Evolutionary conservation across 2,113 vertebrate species (phyloP).

Genomic region (Pelvicachromis taeniatus): DNA sequence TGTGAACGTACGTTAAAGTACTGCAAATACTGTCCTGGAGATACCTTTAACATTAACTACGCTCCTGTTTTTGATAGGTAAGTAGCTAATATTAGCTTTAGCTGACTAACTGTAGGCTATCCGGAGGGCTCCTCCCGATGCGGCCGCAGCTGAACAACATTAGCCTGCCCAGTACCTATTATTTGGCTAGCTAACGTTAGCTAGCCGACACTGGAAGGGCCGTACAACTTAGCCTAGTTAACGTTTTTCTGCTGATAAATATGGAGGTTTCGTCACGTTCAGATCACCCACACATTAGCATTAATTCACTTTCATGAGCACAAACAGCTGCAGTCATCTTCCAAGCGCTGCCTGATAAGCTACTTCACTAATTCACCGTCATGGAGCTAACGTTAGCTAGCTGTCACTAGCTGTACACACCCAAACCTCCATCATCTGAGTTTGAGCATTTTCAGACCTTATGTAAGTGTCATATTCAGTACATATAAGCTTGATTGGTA

Average conservation of each 20-base stretch:
- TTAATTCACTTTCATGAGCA: neutral
- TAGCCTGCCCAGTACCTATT: conserved; percentile 7
- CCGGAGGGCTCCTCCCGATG: conserved; percentile 49
- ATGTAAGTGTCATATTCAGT: neutral
- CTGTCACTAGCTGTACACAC: conserved; percentile 69
- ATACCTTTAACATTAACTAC: neutral
- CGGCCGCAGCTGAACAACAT: conserved; percentile 21
- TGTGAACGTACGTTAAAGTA: neutral
- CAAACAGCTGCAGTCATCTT: neutral
- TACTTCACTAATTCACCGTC: neutral
- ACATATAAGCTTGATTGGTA: fast-evolving
- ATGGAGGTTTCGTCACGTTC: neutral
- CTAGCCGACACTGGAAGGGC: conserved; percentile 16
- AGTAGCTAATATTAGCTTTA: conserved; percentile 15
- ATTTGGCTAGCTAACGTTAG: conserved; percentile 11
- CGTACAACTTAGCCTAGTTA: conserved; percentile 4
- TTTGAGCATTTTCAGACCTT: neutral
- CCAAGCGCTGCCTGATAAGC: neutral
- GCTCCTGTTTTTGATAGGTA: conserved; percentile 14
- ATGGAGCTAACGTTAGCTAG: conserved; percentile 38
- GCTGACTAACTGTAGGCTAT: conserved; percentile 23
- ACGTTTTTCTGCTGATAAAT: neutral
- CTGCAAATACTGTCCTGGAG: neutral
- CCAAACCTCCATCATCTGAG: conserved; percentile 49
- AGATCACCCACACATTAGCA: neutral